Evolutionary conservation across 2,888 invertebrate species (phyloP), one percentile per base, ranked within the genome.

Genomic region (Cataglyphis albicans): DNA sequence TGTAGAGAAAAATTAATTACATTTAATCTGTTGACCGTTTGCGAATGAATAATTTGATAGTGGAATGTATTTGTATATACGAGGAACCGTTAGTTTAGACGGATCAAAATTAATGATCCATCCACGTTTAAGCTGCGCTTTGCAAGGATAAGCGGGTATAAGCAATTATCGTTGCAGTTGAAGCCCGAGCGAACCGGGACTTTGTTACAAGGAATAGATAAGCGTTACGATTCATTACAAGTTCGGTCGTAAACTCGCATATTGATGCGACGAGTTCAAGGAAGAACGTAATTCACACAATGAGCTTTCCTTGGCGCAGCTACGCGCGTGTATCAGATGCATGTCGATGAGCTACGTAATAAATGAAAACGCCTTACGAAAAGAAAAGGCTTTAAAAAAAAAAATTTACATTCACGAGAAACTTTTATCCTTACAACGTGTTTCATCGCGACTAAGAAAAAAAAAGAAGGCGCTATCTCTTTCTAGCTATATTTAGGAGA

Each of bases 281-380:
- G n/a, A 38, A 75, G 57, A 76, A 48, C 41, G 12, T 72, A 70
- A 86, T 88, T 78, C 83, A 87, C 90, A 76, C 87, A 84, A 59
- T 87, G 86, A 12, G 29, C 15, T 59, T 59, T 55, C 41, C 38
- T n/a, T 25, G 25, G 18, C 18, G 12, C 67, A 48, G 35, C 38
- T n/a, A 0, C 9, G 72, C 25, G 25, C 21, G 1, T 57, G 4
- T 57, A 72, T 65, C 21, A 41, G 64, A 64, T 21, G 35, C 35
- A 72, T 57, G 18, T 57, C 57, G 18, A 57, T 72, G 38, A 59
- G 18, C 6, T 41, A 41, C 10, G 3, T 72, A 57, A 72, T 72
- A 57, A 57, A 59, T 25, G n/a, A 38, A 72, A 25, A 57, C 9
- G 35, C 18, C 15, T 32, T 41, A 15, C 48, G 21, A 18, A 21